Evolutionary conservation across 2,113 vertebrate genomes (phyloP), one percentile per base, ranked within the genome.

Genomic region (Cyanoliseus patagonus): DNA sequence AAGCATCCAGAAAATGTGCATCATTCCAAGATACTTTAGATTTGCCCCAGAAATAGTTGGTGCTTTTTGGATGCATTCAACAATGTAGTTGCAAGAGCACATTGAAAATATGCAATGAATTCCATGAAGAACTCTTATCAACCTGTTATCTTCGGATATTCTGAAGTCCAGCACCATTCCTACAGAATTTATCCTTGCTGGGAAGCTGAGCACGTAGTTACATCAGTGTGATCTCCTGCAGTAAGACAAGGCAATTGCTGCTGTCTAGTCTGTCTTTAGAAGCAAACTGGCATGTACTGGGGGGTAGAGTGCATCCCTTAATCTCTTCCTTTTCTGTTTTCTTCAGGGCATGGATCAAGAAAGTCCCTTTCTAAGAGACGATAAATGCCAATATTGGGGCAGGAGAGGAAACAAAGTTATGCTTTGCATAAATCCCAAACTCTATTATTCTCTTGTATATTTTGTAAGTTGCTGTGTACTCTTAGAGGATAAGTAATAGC

Each of bases 281-380:
- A 77, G 51, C 4, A 66, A 66, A 52, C 7, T 46, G 30, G 44
- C 8, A 10, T 33, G 5, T 47, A 23, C 39, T 62, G 53, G 33
- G 28, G 85, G 27, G 35, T 39, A 52, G 44, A 63, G 49, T 41
- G 20, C 10, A 8, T 11, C 23, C 11, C 5, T 66, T 33, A 86
- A 69, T 37, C 4, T 53, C 10, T 55, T 22, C 11, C 3, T 19
- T 23, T 27, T 10, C 28, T 30, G 53, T 62, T 52, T 52, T 22
- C 6, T 85, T 89, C 31, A 94, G 97, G 95, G 16, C 33, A 3
- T 76, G 90, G 86, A 94, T 44, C 83, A 86, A 97, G 83, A 7
- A 97, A 83, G 72, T 85, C 52, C 27, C 63, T 96, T 53, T 95
- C 33, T 59, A 97, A 90, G 79, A 97, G 92, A 94, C 96, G 83